phyloP scores from a whole-genome alignment of 2,113 vertebrate genomes.

The Butastur rufipennis region DNA sequence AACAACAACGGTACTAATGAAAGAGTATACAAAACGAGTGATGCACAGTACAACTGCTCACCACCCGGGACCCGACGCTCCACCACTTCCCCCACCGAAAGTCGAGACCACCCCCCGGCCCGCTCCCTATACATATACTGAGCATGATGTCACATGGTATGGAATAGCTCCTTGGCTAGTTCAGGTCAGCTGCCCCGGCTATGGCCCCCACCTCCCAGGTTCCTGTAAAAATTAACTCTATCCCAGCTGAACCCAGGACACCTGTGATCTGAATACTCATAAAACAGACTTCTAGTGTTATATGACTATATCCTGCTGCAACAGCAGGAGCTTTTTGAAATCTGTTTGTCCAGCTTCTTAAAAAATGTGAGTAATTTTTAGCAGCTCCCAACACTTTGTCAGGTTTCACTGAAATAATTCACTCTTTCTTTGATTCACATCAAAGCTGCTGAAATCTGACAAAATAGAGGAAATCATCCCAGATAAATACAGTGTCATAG shows the following conservation, averaged over 20 bases:
- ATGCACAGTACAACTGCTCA: too few relatives aligned
- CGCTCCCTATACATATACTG: too few relatives aligned
- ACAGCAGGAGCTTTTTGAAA: neutral
- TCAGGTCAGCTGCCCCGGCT: too few relatives aligned
- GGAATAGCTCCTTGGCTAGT: too few relatives aligned
- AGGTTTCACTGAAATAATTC: neutral
- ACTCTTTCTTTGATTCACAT: neutral
- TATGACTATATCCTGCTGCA: neutral
- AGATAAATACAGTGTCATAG: neutral
- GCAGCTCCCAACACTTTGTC: neutral
- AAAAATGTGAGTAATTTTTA: neutral
- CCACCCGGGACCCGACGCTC: too few relatives aligned
- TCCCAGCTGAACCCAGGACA: neutral
- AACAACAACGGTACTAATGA: too few relatives aligned
- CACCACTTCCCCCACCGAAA: too few relatives aligned
- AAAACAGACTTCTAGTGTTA: neutral
- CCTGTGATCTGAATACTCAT: conserved; percentile 19
- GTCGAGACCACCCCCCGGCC: too few relatives aligned
- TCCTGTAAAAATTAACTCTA: too few relatives aligned
- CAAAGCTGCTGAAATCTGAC: neutral
- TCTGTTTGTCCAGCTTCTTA: neutral
- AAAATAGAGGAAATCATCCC: neutral
- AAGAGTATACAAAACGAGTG: too few relatives aligned
- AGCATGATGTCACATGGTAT: too few relatives aligned
- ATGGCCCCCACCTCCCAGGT: too few relatives aligned